Conservation (phyloP, 2,113 vertebrate genomes). For the Cyphomyrus plagiostoma region DNA sequence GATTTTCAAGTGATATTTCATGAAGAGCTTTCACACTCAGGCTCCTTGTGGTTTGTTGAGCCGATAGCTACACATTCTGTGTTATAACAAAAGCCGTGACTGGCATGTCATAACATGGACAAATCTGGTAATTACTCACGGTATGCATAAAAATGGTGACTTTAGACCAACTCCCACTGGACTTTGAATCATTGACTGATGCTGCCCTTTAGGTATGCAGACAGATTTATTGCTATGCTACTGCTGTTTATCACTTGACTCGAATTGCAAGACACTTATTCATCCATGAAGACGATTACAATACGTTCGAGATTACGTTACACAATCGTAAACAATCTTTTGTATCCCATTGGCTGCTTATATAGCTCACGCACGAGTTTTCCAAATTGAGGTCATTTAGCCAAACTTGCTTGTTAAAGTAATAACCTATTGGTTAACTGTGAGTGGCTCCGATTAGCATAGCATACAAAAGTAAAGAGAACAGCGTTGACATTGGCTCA, state of each 20-base stretch:
- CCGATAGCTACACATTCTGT: neutral
- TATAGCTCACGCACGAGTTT: neutral
- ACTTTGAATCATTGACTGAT: neutral
- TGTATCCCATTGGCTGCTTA: neutral
- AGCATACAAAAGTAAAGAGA: neutral
- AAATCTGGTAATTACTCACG: neutral
- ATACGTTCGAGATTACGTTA: neutral
- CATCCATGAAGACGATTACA: neutral
- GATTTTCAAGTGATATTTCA: conserved; percentile 34
- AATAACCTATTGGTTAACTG: neutral
- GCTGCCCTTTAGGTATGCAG: too few species aligned
- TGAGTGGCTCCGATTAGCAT: neutral
- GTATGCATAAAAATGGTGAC: neutral
- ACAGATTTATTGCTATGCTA: neutral
- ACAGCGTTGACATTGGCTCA: neutral
- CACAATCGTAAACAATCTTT: neutral
- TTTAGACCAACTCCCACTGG: neutral
- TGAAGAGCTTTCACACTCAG: conserved; percentile 27
- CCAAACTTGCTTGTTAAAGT: neutral
- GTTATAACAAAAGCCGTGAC: neutral
- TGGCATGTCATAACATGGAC: neutral
- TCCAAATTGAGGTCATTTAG: neutral
- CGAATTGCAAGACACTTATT: neutral
- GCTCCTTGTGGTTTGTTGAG: neutral
- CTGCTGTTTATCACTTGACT: neutral